These are phyloP conservation scores for Campoletis sonorensis DNA, from an alignment of 1,140 invertebrate species.

Conservation along the genomic window DNA sequence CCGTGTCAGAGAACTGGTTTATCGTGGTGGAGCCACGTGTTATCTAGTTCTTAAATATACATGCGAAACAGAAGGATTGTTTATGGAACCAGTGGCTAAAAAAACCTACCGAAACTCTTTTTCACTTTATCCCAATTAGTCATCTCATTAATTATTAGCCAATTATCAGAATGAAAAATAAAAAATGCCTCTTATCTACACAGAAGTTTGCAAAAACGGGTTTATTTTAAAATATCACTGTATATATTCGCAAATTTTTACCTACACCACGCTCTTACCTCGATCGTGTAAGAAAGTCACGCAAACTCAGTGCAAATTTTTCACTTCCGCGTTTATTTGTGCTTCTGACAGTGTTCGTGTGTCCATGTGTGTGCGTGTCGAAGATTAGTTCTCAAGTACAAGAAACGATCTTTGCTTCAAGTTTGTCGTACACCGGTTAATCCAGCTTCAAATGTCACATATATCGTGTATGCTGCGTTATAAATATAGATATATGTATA, in stretches of 20 bases:
- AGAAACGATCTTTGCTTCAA: constrained; percentile 20
- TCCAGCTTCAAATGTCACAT: background rate
- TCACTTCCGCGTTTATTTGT: background rate
- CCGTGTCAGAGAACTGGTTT: background rate
- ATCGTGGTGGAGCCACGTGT: background rate
- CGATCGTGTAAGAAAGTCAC: background rate
- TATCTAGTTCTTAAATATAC: background rate
- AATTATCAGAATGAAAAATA: no score
- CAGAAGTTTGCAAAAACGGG: no score
- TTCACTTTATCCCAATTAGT: no score
- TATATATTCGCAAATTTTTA: no score
- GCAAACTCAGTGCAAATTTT: background rate
- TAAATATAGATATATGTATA: background rate
- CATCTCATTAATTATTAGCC: no score
- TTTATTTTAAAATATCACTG: no score
- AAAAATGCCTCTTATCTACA: no score
- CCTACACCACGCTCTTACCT: no score
- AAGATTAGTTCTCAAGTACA: constrained; percentile 3
- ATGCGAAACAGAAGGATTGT: no score
- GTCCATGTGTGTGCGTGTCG: background rate
- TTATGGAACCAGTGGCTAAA: no score
- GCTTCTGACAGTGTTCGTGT: background rate
- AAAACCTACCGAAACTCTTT: no score
- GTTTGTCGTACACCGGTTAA: constrained; percentile 26
- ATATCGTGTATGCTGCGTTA: background rate